Conservation (phyloP, 2,888 invertebrate species). For the Tipula helvola region DNA sequence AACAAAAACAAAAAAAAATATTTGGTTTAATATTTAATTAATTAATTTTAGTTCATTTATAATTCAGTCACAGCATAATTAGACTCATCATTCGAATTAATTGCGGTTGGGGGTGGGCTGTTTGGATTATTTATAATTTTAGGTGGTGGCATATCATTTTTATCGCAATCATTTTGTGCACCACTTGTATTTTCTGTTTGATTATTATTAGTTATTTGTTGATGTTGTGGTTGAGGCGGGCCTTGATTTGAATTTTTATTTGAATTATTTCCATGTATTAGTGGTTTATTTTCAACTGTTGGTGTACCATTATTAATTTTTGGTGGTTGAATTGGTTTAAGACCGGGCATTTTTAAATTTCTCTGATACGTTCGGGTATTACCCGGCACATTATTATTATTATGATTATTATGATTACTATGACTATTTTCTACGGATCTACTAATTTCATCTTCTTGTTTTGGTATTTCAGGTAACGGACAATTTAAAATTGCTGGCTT, state of each 20-base stretch:
- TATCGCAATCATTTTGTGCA: constrained; percentile 15
- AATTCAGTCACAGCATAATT: constrained; percentile 37
- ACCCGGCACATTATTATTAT: neutral
- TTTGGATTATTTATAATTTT: neutral
- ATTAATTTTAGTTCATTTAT: constrained; percentile 21
- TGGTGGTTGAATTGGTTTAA: constrained; percentile 36
- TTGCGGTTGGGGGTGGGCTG: constrained; percentile 18
- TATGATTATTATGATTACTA: neutral
- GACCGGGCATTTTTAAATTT: constrained; percentile 34
- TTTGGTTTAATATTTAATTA: neutral
- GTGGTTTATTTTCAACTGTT: neutral
- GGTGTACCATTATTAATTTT: constrained; percentile 28
- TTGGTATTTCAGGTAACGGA: constrained; percentile 36
- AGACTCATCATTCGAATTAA: constrained; percentile 33
- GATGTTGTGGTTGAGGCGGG: constrained; percentile 19
- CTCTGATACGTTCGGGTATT: constrained; percentile 30
- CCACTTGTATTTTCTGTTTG: constrained; percentile 15
- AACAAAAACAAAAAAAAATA: neutral
- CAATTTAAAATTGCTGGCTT: constrained; percentile 37
- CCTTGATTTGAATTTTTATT: constrained; percentile 20
- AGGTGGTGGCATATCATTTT: neutral
- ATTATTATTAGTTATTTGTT: constrained; percentile 6
- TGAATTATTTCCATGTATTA: constrained; percentile 22
- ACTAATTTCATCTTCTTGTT: constrained; percentile 27
- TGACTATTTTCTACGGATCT: constrained; percentile 20